Conservation (phyloP, 2,888 invertebrate species). For the Cosmorhoe ocellata region DNA sequence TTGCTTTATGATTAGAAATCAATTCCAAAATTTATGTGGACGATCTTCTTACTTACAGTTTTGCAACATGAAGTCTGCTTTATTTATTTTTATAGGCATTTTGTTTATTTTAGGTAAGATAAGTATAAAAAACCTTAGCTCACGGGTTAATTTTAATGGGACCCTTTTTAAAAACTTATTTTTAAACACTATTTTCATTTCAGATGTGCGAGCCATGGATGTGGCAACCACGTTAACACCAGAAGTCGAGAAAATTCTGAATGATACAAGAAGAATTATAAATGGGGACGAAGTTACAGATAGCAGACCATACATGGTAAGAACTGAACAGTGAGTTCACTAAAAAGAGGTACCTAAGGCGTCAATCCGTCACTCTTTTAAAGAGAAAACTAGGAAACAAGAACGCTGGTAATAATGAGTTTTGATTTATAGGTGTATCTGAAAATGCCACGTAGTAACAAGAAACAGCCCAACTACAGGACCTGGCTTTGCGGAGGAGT, state of each 20-base stretch:
- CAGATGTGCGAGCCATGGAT: slow-evolving; percentile 54
- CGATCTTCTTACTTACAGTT: slow-evolving; percentile 28
- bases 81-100: slow-evolving; percentile 39
- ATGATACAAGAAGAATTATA: slow-evolving; percentile 63
- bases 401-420: too few relatives aligned
- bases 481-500: slow-evolving; percentile 68
- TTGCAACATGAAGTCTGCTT: slow-evolving; percentile 48
- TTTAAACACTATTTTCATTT: slow-evolving; percentile 23
- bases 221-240: slow-evolving; percentile 56
- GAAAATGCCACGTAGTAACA: slow-evolving; percentile 55
- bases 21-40: slow-evolving; percentile 21
- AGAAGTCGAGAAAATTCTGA: slow-evolving; percentile 48
- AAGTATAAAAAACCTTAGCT: not conserved
- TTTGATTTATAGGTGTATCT: slow-evolving; percentile 52
- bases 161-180: too few relatives aligned
- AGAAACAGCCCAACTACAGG: slow-evolving; percentile 52
- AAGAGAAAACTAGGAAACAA: too few relatives aligned
- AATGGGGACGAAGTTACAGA: slow-evolving; percentile 60
- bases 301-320: slow-evolving; percentile 66
- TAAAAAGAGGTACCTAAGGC: too few relatives aligned
- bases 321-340: slow-evolving; percentile 1
- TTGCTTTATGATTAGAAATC: slow-evolving; percentile 31
- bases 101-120: slow-evolving; percentile 47
- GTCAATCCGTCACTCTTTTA: too few relatives aligned
- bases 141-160: too few relatives aligned